These are phyloP conservation scores for Halichoeres trimaculatus DNA, from an alignment of 2,113 vertebrate genomes.

Conservation along the genomic window DNA sequence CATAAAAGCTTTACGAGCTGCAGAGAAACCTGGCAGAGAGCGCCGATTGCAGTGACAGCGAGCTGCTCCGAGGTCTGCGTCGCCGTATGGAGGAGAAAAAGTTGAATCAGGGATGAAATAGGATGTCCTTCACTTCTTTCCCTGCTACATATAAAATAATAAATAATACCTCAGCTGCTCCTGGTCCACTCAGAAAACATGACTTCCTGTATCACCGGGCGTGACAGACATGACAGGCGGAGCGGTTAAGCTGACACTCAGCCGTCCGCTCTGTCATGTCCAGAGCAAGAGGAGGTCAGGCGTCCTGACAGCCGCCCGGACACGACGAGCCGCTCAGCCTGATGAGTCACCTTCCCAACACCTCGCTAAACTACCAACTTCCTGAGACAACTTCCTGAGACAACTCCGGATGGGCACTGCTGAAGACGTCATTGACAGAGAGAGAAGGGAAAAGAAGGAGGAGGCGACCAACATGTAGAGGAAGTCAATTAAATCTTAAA, in stretches of 20 bases:
- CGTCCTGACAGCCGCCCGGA: constrained; percentile 66
- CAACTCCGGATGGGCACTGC: constrained; percentile 21
- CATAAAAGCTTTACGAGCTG: constrained; percentile 45
- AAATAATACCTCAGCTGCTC: constrained; percentile 52
- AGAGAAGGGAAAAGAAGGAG: not conserved
- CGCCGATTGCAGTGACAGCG: not conserved
- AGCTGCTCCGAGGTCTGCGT: constrained; percentile 10
- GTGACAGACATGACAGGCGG: constrained; percentile 78
- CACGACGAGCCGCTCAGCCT: constrained; percentile 36
- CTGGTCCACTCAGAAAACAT: constrained; percentile 56
- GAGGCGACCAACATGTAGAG: constrained; percentile 36
- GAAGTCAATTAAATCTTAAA: constrained; percentile 75
- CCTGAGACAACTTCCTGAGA: constrained; percentile 58
- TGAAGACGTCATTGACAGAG: constrained; percentile 10
- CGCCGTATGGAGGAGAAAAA: not conserved
- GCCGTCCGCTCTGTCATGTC: constrained; percentile 70
- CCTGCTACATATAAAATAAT: constrained; percentile 33
- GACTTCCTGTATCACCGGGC: constrained; percentile 69
- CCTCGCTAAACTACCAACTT: constrained; percentile 43
- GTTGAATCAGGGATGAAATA: constrained; percentile 9
- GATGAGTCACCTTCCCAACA: constrained; percentile 69
- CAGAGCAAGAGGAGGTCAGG: constrained; percentile 63
- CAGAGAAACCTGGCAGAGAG: constrained; percentile 17
- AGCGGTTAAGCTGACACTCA: constrained; percentile 68
- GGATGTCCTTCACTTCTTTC: constrained; percentile 50